Percentiles rank a stretch among this genome's conserved stretches.
These are phyloP conservation scores for Lepidurus apus DNA, from an alignment of 1,140 invertebrate genomes.

Conservation along the genomic window DNA sequence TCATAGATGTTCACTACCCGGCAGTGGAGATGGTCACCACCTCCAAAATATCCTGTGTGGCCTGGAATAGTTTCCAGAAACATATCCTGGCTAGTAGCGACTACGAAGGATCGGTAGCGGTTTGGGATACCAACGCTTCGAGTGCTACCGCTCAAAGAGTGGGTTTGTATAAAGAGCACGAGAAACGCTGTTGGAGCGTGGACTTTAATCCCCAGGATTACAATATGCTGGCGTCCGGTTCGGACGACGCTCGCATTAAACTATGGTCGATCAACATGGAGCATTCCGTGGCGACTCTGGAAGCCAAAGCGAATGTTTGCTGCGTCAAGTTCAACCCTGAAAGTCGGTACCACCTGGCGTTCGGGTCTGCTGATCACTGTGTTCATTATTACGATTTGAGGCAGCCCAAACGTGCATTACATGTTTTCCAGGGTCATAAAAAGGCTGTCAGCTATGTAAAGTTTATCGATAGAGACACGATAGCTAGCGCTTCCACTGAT, in stretches of 20 bases:
- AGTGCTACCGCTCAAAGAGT: constrained; percentile 59
- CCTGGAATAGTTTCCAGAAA: constrained; percentile 92
- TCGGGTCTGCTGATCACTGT: constrained; percentile 93
- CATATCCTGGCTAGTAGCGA: constrained; percentile 84
- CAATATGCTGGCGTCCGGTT: constrained; percentile 83
- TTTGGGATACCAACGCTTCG: constrained; percentile 72
- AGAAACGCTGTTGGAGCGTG: constrained; percentile 94
- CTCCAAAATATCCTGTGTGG: constrained; percentile 92
- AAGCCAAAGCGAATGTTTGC: constrained; percentile 91
- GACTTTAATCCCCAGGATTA: constrained; percentile 93
- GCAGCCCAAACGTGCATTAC: constrained; percentile 73
- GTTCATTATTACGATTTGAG: constrained; percentile 94
- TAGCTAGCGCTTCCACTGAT: constrained; percentile 93
- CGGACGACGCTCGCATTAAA: constrained; percentile 91
- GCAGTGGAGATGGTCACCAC: constrained; percentile 86
- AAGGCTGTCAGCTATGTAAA: constrained; percentile 96
- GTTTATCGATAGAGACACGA: constrained; percentile 80
- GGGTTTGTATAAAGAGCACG: constrained; percentile 77
- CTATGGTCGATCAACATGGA: constrained; percentile 85
- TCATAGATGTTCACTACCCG: constrained; percentile 86
- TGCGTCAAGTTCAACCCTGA: constrained; percentile 94
- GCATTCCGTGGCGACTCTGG: constrained; percentile 77
- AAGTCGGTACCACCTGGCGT: constrained; percentile 78
- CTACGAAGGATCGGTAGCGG: constrained; percentile 87
- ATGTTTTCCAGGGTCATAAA: constrained; percentile 82